These are phyloP conservation scores for Eulemur rufifrons DNA, from an alignment of 2,113 vertebrate genomes.

Conservation along the genomic window DNA sequence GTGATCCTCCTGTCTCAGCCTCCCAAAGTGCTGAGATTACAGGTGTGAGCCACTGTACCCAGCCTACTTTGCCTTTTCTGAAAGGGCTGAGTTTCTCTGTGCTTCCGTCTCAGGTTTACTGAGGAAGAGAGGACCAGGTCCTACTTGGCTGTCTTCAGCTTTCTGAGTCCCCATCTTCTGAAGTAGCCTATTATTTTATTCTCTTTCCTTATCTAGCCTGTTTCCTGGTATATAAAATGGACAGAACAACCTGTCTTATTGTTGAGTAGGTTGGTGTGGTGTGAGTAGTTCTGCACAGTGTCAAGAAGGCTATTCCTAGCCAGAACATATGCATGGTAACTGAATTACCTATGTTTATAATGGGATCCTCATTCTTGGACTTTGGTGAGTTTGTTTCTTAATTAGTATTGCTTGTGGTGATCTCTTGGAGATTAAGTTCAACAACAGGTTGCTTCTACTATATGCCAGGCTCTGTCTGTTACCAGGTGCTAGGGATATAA, in stretches of 20 bases:
- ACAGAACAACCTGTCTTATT: background rate
- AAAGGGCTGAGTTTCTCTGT: background rate
- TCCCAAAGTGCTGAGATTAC: too few relatives aligned
- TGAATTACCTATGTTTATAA: background rate
- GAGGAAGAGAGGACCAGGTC: background rate
- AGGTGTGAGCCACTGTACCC: too few relatives aligned
- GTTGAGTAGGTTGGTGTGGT: background rate
- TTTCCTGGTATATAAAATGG: background rate
- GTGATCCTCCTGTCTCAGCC: too few relatives aligned
- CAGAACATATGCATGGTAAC: background rate
- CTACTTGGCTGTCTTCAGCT: background rate
- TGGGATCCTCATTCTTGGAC: background rate
- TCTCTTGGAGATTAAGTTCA: slow-evolving; percentile 12
- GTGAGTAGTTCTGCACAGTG: background rate
- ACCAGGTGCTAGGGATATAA: background rate
- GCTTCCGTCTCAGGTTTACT: background rate
- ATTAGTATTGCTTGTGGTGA: background rate
- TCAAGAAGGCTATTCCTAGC: background rate
- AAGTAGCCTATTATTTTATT: background rate
- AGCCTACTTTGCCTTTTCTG: background rate
- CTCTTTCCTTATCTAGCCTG: background rate
- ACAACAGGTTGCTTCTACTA: background rate
- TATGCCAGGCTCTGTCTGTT: background rate
- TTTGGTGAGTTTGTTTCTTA: background rate
- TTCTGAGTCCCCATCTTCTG: background rate